Percentiles rank a stretch among this genome's conserved stretches.
These are phyloP conservation scores for Orthosia gracilis DNA, from an alignment of 2,888 invertebrate genomes.

Conservation along the genomic window DNA sequence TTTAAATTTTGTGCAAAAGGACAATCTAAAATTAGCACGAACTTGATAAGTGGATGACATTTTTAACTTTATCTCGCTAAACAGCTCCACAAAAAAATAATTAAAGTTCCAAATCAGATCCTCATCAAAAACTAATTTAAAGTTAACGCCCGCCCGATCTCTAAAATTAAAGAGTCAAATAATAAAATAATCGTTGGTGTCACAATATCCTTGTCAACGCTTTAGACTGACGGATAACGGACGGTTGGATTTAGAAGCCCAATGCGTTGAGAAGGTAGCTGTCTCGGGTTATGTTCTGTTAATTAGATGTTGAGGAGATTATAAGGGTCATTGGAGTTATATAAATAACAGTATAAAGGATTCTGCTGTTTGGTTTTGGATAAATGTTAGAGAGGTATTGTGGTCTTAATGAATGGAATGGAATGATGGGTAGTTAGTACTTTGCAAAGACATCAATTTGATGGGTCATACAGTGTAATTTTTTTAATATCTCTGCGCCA, in stretches of 20 bases:
- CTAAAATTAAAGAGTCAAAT: constrained; percentile 64
- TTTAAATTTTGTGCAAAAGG: too few relatives aligned
- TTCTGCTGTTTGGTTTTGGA: background rate
- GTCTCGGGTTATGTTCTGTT: constrained; percentile 74
- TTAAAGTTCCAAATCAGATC: constrained; percentile 15
- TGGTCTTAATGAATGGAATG: too few relatives aligned
- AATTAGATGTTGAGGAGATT: constrained; percentile 73
- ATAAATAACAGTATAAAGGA: constrained; percentile 34
- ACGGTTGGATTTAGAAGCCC: constrained; percentile 80
- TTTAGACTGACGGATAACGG: constrained; percentile 75
- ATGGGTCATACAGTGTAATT: too few relatives aligned
- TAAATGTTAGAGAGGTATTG: background rate
- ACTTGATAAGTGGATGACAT: background rate
- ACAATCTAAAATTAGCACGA: background rate
- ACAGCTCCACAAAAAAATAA: constrained; percentile 2
- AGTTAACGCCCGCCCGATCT: constrained; percentile 65
- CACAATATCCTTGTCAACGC: constrained; percentile 86
- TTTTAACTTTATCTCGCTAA: background rate
- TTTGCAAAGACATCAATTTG: too few relatives aligned
- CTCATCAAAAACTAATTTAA: constrained; percentile 34
- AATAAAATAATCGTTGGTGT: constrained; percentile 85
- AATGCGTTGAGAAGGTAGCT: constrained; percentile 76
- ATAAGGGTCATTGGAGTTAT: constrained; percentile 45
- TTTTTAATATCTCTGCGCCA: too few relatives aligned
- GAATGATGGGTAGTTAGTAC: too few relatives aligned